phyloP scores from a whole-genome alignment of 2,113 vertebrate species.

The Anguilla rostrata region DNA sequence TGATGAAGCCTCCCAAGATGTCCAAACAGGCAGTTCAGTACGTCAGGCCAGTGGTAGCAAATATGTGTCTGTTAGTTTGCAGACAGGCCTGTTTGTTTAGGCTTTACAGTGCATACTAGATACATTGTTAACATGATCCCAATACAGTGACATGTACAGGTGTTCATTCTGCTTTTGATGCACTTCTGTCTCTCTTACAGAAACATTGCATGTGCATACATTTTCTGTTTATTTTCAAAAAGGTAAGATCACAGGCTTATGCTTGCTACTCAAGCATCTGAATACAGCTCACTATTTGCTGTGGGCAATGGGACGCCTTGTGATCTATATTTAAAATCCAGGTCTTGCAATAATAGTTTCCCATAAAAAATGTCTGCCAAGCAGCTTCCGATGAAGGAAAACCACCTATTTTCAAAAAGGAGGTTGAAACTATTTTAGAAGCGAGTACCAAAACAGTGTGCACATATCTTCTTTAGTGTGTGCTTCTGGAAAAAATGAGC shows the following conservation, averaged over 20 bases:
- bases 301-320: conserved; percentile 3
- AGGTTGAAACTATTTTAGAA: neutral
- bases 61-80: neutral
- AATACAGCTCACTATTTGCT: neutral
- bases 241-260: neutral
- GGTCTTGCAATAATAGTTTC: conserved; percentile 28
- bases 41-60: neutral
- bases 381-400: conserved; percentile 1
- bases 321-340: conserved; percentile 31
- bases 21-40: neutral
- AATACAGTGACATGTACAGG: neutral
- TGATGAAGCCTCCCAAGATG: neutral
- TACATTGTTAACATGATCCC: neutral
- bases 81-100: neutral
- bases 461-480: neutral
- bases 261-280: neutral
- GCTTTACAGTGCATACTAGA: neutral
- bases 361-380: neutral
- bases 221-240: neutral
- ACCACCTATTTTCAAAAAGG: neutral
- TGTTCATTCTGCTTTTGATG: neutral
- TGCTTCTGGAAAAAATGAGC: neutral
- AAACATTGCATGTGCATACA: neutral
- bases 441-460: conserved; percentile 10
- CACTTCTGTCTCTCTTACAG: neutral